phyloP scores from a whole-genome alignment of 2,888 invertebrate genomes.

The Drosophila kokeensis region DNA sequence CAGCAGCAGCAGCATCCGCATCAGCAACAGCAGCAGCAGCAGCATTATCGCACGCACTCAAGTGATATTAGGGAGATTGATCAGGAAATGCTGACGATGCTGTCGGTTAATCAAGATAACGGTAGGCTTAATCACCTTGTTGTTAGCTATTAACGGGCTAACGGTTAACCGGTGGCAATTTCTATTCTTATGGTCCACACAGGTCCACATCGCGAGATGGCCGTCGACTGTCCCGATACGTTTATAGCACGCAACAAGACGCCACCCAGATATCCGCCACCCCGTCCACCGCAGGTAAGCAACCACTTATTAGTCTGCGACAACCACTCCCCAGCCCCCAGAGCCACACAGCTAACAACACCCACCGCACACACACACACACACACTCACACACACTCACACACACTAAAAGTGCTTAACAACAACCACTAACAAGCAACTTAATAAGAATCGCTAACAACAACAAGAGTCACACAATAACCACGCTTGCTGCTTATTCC shows the following conservation, averaged over 20 bases:
- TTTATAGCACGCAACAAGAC: constrained; percentile 96
- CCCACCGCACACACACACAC: neutral
- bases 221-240: constrained; percentile 98
- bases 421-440: constrained; percentile 23
- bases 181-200: constrained; percentile 60
- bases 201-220: constrained; percentile 98
- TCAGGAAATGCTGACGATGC: constrained; percentile 92
- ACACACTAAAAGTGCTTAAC: neutral
- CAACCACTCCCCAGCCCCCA: neutral
- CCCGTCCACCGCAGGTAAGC: constrained; percentile 89
- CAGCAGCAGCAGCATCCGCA: constrained; percentile 27
- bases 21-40: constrained; percentile 70
- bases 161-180: neutral
- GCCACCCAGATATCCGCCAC: constrained; percentile 95
- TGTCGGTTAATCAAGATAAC: constrained; percentile 88
- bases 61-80: constrained; percentile 85
- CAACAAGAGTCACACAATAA: constrained; percentile 21
- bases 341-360: neutral
- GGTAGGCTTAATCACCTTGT: constrained; percentile 83
- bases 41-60: constrained; percentile 86
- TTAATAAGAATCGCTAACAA: constrained; percentile 19
- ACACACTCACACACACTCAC: constrained; percentile 1
- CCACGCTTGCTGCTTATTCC: constrained; percentile 11
- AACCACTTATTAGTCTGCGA: neutral
- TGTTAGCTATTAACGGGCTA: neutral